Percentiles rank a stretch among this genome's conserved stretches.
Evolutionary conservation across 35 echinoderm and acorn worm species (phyloP).

Genomic region (Lytechinus pictus): DNA sequence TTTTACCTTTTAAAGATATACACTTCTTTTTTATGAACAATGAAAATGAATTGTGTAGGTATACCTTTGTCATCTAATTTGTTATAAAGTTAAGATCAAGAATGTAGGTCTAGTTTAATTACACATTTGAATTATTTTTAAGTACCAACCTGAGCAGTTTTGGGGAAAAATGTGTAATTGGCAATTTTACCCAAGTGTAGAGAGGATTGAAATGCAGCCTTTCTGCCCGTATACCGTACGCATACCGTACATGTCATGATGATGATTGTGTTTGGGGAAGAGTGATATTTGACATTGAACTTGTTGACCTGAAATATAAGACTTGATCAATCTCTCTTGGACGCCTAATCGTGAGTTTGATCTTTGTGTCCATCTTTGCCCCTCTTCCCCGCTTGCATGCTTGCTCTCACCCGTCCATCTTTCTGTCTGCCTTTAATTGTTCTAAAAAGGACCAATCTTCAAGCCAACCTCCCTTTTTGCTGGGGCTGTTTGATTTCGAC

Average conservation of each 20-base stretch:
- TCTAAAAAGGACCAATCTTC: background rate
- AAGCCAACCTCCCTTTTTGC: background rate
- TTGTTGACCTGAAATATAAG: background rate
- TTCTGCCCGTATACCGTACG: background rate
- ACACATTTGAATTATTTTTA: too few relatives aligned
- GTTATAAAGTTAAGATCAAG: too few relatives aligned
- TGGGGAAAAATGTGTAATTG: background rate
- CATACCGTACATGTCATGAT: too few relatives aligned
- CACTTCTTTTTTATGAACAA: too few relatives aligned
- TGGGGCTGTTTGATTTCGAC: background rate
- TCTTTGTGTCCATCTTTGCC: background rate
- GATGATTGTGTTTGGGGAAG: background rate
- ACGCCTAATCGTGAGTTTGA: background rate
- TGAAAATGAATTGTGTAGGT: too few relatives aligned
- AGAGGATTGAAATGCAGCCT: background rate
- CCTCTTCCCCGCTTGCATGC: too few relatives aligned
- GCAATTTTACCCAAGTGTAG: background rate
- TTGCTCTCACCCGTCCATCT: too few relatives aligned
- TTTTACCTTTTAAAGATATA: too few relatives aligned
- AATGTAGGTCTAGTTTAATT: too few relatives aligned
- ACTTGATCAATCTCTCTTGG: background rate
- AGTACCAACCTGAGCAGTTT: too few relatives aligned
- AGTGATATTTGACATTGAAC: conserved; percentile 10
- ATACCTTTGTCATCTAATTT: too few relatives aligned
- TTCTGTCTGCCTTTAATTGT: background rate